Conservation (phyloP, 1,140 invertebrate genomes). For the Drosophila murphyi region DNA sequence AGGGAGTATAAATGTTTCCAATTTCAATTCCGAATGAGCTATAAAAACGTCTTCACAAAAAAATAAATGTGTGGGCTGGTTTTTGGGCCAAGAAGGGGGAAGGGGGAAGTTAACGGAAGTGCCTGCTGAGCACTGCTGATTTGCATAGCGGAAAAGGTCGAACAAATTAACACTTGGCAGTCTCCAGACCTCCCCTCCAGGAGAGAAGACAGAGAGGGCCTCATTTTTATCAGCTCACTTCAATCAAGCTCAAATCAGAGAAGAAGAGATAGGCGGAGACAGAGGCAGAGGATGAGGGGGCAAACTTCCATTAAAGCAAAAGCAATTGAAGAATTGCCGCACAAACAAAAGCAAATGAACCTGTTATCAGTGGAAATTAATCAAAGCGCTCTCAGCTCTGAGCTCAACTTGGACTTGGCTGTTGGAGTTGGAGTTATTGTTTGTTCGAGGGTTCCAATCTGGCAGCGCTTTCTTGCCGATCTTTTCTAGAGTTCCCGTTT, state of each 20-base stretch:
- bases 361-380: constrained; percentile 83
- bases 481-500: constrained; percentile 22
- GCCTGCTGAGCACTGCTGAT: constrained; percentile 14
- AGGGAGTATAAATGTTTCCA: constrained; percentile 38
- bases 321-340: constrained; percentile 76
- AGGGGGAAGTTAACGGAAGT: constrained; percentile 12
- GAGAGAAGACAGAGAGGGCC: background rate
- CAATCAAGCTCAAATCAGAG: constrained; percentile 34
- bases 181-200: background rate
- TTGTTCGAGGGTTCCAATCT: background rate
- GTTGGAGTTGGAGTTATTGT: background rate
- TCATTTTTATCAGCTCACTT: constrained; percentile 44
- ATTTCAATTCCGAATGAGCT: constrained; percentile 47
- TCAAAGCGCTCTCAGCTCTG: constrained; percentile 44
- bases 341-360: constrained; percentile 83
- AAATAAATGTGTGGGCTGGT: too few species aligned
- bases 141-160: constrained; percentile 50
- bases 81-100: background rate
- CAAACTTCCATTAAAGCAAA: constrained; percentile 42
- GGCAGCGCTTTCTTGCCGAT: background rate
- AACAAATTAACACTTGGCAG: constrained; percentile 45
- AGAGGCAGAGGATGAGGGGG: background rate
- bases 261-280: background rate
- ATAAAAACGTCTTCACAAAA: constrained; percentile 19
- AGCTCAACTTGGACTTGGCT: background rate